phyloP scores from a whole-genome alignment of 2,888 invertebrate species.

The Nomada lathburiana region DNA sequence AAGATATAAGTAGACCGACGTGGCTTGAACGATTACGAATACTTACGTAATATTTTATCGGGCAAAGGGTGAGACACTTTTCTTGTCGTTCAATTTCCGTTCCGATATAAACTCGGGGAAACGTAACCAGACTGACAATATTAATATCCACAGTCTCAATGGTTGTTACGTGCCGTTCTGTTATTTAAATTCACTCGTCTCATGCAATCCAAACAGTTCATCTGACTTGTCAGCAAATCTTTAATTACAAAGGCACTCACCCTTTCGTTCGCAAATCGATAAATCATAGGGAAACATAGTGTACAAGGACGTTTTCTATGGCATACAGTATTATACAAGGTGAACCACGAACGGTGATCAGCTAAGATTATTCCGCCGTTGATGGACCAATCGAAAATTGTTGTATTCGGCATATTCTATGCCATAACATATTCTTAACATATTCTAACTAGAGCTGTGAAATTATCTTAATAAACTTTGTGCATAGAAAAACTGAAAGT shows the following conservation, averaged over 20 bases:
- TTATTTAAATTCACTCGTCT: constrained; percentile 17
- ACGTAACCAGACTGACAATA: not conserved
- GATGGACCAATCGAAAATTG: too few species aligned
- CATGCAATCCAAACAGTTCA: not conserved
- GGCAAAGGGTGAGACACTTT: not conserved
- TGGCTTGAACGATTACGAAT: not conserved
- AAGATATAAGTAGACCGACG: not conserved
- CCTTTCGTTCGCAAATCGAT: not conserved
- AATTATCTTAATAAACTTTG: too few species aligned
- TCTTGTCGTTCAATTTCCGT: not conserved
- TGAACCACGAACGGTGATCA: too few species aligned
- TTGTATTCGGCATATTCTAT: too few species aligned
- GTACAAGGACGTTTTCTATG: too few species aligned
- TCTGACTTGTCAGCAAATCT: constrained; percentile 2
- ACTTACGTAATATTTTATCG: not conserved
- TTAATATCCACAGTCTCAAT: constrained; percentile 15
- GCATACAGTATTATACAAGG: too few species aligned
- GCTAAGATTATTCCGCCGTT: too few species aligned
- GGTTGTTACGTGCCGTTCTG: not conserved
- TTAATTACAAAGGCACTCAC: not conserved
- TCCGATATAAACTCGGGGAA: constrained; percentile 9
- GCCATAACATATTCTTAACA: too few species aligned
- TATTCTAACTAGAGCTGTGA: too few species aligned
- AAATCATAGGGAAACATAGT: too few species aligned
- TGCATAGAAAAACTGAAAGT: too few species aligned